These are phyloP conservation scores for Lycodopsis pacificus DNA, from an alignment of 2,797 vertebrate species.

Conservation along the genomic window DNA sequence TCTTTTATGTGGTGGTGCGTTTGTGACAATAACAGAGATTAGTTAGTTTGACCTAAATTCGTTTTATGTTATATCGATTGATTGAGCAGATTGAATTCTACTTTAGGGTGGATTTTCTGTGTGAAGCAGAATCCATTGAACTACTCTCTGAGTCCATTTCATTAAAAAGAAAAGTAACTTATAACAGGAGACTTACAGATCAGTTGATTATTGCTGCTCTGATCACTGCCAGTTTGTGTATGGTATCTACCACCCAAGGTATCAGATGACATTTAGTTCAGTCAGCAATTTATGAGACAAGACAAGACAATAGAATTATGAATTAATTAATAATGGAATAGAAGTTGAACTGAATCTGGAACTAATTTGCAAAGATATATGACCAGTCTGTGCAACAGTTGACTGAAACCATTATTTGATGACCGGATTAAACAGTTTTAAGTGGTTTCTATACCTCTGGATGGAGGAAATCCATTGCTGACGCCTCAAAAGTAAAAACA, in stretches of 20 bases:
- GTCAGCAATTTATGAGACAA: constrained; percentile 24
- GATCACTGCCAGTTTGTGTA: constrained; percentile 26
- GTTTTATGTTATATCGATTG: neutral
- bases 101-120: constrained; percentile 12
- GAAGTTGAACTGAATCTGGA: constrained; percentile 8
- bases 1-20: neutral
- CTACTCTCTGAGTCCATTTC: constrained; percentile 18
- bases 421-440: constrained; percentile 13
- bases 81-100: neutral
- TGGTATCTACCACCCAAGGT: constrained; percentile 51
- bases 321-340: no score
- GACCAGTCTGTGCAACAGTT: neutral
- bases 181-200: constrained; percentile 17
- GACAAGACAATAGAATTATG: neutral
- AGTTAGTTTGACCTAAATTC: constrained; percentile 8
- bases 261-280: constrained; percentile 50
- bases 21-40: constrained; percentile 2
- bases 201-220: constrained; percentile 35
- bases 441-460: constrained; percentile 5
- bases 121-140: neutral
- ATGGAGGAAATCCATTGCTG: constrained; percentile 21
- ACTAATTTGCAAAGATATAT: constrained; percentile 27
- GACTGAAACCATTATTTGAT: constrained; percentile 26
- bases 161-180: constrained; percentile 2
- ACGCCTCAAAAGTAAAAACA: constrained; percentile 24